These are phyloP conservation scores for Silurus glanis DNA, from an alignment of 2,113 vertebrate genomes.

Conservation along the genomic window DNA sequence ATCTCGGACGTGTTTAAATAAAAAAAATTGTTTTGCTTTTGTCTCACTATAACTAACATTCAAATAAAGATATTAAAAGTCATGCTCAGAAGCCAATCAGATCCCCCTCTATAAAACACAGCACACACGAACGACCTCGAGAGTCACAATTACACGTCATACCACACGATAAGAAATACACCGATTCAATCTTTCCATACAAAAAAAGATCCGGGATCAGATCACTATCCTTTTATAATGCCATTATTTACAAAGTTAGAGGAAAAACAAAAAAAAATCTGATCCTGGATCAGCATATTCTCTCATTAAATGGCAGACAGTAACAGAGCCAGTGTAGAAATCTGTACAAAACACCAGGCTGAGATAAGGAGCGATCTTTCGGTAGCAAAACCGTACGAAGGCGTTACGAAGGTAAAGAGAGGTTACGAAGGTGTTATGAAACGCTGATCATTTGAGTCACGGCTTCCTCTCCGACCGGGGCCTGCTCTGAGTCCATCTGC, in stretches of 20 bases:
- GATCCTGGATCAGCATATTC: neutral
- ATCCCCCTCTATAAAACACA: neutral
- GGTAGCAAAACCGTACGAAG: neutral
- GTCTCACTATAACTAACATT: neutral
- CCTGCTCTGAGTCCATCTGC: conserved; percentile 73
- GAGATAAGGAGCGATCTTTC: neutral
- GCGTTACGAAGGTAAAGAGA: neutral
- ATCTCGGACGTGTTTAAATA: neutral
- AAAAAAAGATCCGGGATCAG: neutral
- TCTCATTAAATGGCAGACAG: conserved; percentile 1
- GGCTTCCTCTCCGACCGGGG: conserved; percentile 83
- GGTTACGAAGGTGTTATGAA: conserved; percentile 68
- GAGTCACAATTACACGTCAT: neutral
- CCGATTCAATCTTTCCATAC: neutral
- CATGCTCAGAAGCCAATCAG: neutral
- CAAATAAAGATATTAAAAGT: neutral
- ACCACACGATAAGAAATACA: neutral
- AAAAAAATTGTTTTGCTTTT: neutral
- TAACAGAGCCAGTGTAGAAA: conserved; percentile 9
- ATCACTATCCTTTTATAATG: neutral
- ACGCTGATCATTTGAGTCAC: conserved; percentile 94
- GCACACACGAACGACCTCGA: neutral
- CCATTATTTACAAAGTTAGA: conserved; percentile 17
- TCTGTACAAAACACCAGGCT: conserved; percentile 1
- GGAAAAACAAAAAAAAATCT: neutral